Conservation (phyloP, 2,113 vertebrate species). For the Labeo rohita region DNA sequence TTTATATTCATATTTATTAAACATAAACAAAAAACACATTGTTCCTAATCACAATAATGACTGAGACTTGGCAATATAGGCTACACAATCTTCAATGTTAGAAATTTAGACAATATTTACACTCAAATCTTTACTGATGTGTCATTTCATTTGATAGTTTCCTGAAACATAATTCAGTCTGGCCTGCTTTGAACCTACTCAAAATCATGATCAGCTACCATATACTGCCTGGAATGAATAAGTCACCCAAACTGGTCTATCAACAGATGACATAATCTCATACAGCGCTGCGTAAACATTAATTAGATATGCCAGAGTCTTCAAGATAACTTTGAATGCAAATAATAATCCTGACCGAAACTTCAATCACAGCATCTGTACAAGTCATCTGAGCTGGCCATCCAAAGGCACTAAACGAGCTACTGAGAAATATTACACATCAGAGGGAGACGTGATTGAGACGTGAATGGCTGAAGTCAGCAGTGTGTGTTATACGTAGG, state of each 20-base stretch:
- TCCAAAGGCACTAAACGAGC: background rate
- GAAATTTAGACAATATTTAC: background rate
- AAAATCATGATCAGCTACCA: background rate
- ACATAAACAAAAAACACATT: background rate
- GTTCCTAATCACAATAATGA: background rate
- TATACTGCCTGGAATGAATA: too few species aligned
- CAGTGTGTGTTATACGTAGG: constrained; percentile 69
- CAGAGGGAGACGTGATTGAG: too few species aligned
- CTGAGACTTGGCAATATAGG: background rate
- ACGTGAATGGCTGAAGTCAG: too few species aligned
- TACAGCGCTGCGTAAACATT: background rate
- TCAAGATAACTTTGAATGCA: too few species aligned
- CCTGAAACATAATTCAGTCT: background rate
- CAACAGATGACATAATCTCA: background rate
- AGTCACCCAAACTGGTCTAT: background rate
- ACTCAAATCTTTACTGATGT: background rate
- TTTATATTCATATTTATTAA: background rate
- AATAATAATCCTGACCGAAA: background rate
- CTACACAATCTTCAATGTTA: background rate
- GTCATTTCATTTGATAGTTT: background rate
- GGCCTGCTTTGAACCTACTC: background rate
- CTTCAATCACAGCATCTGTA: background rate
- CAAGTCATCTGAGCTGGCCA: background rate
- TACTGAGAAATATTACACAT: background rate
- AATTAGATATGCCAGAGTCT: background rate